These are phyloP conservation scores for Scaptomyza parva DNA, from an alignment of 2,888 invertebrate genomes.

Conservation along the genomic window DNA sequence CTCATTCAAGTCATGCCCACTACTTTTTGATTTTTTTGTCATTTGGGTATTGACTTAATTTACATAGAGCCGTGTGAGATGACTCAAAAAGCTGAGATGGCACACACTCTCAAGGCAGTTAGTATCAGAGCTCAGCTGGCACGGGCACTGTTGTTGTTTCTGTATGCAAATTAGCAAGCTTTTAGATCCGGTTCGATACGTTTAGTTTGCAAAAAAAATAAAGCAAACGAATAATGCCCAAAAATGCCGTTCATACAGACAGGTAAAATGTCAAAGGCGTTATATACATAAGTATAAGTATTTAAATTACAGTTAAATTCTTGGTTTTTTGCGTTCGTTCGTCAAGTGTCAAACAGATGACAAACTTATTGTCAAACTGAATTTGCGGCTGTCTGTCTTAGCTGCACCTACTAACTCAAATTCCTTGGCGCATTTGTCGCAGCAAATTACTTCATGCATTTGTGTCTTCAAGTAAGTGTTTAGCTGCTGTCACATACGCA, in stretches of 20 bases:
- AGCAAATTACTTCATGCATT: slow-evolving; percentile 45
- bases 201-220: slow-evolving; percentile 49
- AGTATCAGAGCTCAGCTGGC: slow-evolving; percentile 19
- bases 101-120: slow-evolving; percentile 53
- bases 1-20: slow-evolving; percentile 45
- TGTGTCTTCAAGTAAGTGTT: slow-evolving; percentile 27
- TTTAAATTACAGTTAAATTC: slow-evolving; percentile 48
- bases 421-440: slow-evolving; percentile 46
- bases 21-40: slow-evolving; percentile 42
- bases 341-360: slow-evolving; percentile 43
- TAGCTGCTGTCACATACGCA: slow-evolving; percentile 46
- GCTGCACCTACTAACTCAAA: slow-evolving; percentile 55
- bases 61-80: slow-evolving; percentile 48
- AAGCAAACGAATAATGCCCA: slow-evolving; percentile 48
- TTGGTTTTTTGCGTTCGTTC: slow-evolving; percentile 30
- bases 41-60: slow-evolving; percentile 43
- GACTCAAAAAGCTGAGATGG: slow-evolving; percentile 39
- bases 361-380: slow-evolving; percentile 47
- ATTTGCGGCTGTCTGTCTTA: slow-evolving; percentile 23
- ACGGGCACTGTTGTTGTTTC: slow-evolving; percentile 15
- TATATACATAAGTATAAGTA: slow-evolving; percentile 30
- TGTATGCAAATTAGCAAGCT: slow-evolving; percentile 64
- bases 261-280: slow-evolving; percentile 71
- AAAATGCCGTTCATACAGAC: slow-evolving; percentile 38
- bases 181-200: slow-evolving; percentile 78